Conservation (phyloP, 2,888 invertebrate species). For the Mesorhabditis sp. region DNA sequence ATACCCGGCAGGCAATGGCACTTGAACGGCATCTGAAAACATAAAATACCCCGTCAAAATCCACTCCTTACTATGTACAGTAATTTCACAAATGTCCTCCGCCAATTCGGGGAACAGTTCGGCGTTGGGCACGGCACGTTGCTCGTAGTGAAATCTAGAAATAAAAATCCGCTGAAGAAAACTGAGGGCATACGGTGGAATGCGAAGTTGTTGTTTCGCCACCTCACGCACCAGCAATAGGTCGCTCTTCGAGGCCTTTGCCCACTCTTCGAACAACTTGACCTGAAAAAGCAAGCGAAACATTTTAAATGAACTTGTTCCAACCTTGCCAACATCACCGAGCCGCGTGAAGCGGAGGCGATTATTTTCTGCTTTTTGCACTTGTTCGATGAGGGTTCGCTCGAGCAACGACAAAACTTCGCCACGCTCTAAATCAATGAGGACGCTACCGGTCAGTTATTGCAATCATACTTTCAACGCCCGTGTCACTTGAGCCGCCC, state of each 20-base stretch:
- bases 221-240: slow-evolving; percentile 78
- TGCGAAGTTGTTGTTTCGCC: slow-evolving; percentile 61
- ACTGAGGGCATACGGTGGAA: slow-evolving; percentile 66
- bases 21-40: slow-evolving; percentile 15
- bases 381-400: slow-evolving; percentile 38
- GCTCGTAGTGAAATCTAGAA: slow-evolving; percentile 79
- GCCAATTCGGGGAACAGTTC: slow-evolving; percentile 64
- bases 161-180: too few species aligned
- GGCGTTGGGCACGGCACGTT: slow-evolving; percentile 77
- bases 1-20: slow-evolving; percentile 40
- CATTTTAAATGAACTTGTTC: background rate
- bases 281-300: slow-evolving; percentile 16
- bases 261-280: slow-evolving; percentile 71
- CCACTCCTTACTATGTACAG: slow-evolving; percentile 29
- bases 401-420: slow-evolving; percentile 32
- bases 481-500: slow-evolving; percentile 12
- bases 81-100: slow-evolving; percentile 61
- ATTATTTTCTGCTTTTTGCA: slow-evolving; percentile 62
- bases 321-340: slow-evolving; percentile 80
- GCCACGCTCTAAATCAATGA: slow-evolving; percentile 21
- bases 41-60: background rate
- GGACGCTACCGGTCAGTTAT: background rate
- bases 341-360: slow-evolving; percentile 82
- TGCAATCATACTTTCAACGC: slow-evolving; percentile 14
- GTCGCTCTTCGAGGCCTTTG: slow-evolving; percentile 79